Conservation (phyloP, 92 coral and sea anemone species). For the Umimayanthus kanabou region DNA sequence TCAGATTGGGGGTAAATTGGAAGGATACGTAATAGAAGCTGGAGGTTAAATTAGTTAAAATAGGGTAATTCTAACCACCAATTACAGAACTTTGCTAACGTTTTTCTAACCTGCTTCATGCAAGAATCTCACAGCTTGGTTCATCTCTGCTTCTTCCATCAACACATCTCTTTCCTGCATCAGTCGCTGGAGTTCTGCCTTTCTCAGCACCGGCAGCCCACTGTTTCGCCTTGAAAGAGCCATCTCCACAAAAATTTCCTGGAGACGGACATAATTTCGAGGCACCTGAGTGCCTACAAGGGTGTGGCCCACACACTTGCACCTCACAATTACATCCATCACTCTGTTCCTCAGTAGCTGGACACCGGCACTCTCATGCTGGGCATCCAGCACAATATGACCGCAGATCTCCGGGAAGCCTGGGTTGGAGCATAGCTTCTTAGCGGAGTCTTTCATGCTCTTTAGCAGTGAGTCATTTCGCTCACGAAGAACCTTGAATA, state of each 20-base stretch:
- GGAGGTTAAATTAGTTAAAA: too few relatives aligned
- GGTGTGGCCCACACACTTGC: slow-evolving; percentile 80
- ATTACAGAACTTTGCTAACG: neutral
- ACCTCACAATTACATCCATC: slow-evolving; percentile 72
- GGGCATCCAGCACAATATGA: slow-evolving; percentile 81
- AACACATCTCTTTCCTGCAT: slow-evolving; percentile 67
- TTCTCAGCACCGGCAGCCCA: slow-evolving; percentile 57
- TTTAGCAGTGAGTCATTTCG: slow-evolving; percentile 43
- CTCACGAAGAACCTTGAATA: slow-evolving; percentile 27
- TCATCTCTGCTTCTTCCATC: slow-evolving; percentile 74
- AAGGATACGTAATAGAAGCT: too few relatives aligned
- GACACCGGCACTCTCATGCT: slow-evolving; percentile 71
- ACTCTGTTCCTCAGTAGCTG: slow-evolving; percentile 69
- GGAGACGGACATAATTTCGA: slow-evolving; percentile 74
- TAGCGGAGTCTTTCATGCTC: slow-evolving; percentile 70
- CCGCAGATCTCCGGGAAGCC: slow-evolving; percentile 88
- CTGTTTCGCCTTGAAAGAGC: slow-evolving; percentile 8
- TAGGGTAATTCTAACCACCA: neutral
- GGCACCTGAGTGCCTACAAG: slow-evolving; percentile 83
- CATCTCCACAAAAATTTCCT: slow-evolving; percentile 56
- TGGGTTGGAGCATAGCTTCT: slow-evolving; percentile 64
- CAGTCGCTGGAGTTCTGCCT: slow-evolving; percentile 58
- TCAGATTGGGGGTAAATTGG: too few relatives aligned
- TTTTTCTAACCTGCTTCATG: slow-evolving; percentile 83
- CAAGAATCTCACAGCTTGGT: slow-evolving; percentile 88